Conservation (phyloP, 2,888 invertebrate genomes). For the Apodemia hepburni region DNA sequence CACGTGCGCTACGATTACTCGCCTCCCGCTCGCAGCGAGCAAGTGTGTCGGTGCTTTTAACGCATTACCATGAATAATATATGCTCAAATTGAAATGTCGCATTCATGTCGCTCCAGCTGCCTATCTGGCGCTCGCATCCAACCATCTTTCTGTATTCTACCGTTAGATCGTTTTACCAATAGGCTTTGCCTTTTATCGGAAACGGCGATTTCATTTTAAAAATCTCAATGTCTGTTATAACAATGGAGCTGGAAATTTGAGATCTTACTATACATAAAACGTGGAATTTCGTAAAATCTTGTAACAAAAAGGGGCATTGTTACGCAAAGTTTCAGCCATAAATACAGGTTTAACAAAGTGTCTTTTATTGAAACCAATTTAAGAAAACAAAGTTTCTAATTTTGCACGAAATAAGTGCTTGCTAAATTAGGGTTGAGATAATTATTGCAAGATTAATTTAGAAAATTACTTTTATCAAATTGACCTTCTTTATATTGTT, state of each 20-base stretch:
- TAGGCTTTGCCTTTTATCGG: constrained; percentile 62
- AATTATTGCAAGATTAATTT: constrained; percentile 72
- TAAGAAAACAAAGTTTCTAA: constrained; percentile 47
- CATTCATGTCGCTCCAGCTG: constrained; percentile 69
- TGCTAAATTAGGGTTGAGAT: constrained; percentile 67
- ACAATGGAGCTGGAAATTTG: constrained; percentile 8
- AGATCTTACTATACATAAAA: neutral
- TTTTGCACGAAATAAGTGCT: constrained; percentile 66
- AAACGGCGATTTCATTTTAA: constrained; percentile 25
- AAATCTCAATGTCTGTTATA: constrained; percentile 18
- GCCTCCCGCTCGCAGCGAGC: constrained; percentile 52
- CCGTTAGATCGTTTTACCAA: constrained; percentile 55
- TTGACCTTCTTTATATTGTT: constrained; percentile 55
- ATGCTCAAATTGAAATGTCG: constrained; percentile 79
- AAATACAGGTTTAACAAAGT: constrained; percentile 12
- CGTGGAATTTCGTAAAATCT: neutral
- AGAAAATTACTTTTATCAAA: constrained; percentile 66
- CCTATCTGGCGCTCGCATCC: constrained; percentile 57
- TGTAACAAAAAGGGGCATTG: constrained; percentile 11
- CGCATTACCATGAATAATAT: constrained; percentile 80
- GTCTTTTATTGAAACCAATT: constrained; percentile 20
- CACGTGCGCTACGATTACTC: constrained; percentile 58
- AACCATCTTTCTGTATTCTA: constrained; percentile 59
- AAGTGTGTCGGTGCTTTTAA: constrained; percentile 73
- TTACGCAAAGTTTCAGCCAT: constrained; percentile 14